phyloP scores from a whole-genome alignment of 2,888 invertebrate genomes.

The Metacarcinus magister region DNA sequence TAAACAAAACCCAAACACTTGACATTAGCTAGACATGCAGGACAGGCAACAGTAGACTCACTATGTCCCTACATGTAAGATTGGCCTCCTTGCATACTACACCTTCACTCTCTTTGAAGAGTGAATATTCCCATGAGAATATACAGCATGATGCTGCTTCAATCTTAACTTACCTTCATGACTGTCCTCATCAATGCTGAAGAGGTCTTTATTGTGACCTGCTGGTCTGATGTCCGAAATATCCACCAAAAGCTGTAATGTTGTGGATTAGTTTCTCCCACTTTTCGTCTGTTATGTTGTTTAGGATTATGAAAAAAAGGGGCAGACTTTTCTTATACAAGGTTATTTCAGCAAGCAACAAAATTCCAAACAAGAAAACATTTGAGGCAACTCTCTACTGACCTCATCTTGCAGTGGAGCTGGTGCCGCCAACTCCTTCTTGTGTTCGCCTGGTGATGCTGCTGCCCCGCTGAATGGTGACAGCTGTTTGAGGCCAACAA shows the following conservation, averaged over 20 bases:
- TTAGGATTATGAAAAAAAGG: background rate
- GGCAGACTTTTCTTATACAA: background rate
- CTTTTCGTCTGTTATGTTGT: background rate
- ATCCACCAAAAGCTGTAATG: slow-evolving; percentile 79
- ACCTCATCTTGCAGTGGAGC: slow-evolving; percentile 75
- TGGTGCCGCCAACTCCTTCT: slow-evolving; percentile 53
- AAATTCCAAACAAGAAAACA: background rate
- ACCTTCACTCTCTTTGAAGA: background rate
- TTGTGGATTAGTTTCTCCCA: background rate
- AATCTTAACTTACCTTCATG: slow-evolving; percentile 72
- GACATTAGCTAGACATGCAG: background rate
- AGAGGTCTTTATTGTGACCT: slow-evolving; percentile 81
- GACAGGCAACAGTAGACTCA: background rate
- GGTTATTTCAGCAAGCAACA: slow-evolving; percentile 40
- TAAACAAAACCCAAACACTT: background rate
- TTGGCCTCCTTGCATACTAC: background rate
- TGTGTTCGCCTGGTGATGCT: slow-evolving; percentile 75
- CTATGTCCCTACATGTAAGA: background rate
- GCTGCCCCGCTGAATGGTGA: slow-evolving; percentile 74
- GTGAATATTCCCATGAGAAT: background rate
- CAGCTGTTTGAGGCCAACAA: slow-evolving; percentile 60
- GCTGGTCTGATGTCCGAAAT: slow-evolving; percentile 82
- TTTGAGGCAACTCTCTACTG: background rate
- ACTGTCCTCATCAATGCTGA: slow-evolving; percentile 82
- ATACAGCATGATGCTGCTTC: background rate